Conservation (phyloP, 1,140 invertebrate species). For the Drosophila orosa region DNA sequence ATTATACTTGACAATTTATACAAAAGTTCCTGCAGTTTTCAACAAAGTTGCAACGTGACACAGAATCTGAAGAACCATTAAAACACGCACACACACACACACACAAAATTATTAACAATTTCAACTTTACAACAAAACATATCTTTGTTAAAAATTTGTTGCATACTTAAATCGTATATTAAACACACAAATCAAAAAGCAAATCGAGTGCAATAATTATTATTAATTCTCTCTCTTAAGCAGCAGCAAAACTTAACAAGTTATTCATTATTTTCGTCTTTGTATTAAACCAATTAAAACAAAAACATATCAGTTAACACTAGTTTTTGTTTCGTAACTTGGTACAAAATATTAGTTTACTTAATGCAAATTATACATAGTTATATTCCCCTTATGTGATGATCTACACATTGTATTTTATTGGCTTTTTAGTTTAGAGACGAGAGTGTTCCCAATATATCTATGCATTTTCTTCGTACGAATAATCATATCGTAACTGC, state of each 20-base stretch:
- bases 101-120: conserved; percentile 23
- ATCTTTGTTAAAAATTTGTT: conserved; percentile 78
- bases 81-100: conserved; percentile 10
- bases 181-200: conserved; percentile 67
- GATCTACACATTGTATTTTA: conserved; percentile 12
- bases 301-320: conserved; percentile 61
- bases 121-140: conserved; percentile 47
- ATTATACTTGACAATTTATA: conserved; percentile 57
- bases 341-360: conserved; percentile 51
- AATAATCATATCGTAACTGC: conserved; percentile 75
- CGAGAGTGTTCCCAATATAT: conserved; percentile 12
- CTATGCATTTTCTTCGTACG: conserved; percentile 53
- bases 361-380: conserved; percentile 14
- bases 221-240: conserved; percentile 56
- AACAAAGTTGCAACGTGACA: conserved; percentile 69
- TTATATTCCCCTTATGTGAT: conserved; percentile 24
- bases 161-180: conserved; percentile 51
- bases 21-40: conserved; percentile 80
- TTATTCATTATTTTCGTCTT: conserved; percentile 1
- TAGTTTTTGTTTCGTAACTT: conserved; percentile 35
- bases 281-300: conserved; percentile 2
- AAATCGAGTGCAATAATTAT: conserved; percentile 77
- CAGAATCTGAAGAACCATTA: conserved; percentile 29
- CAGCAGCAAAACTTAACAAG: conserved; percentile 27
- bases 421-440: conserved; percentile 16